These are phyloP conservation scores for Australoheros scitulus DNA, from an alignment of 2,113 vertebrate genomes.

Conservation along the genomic window DNA sequence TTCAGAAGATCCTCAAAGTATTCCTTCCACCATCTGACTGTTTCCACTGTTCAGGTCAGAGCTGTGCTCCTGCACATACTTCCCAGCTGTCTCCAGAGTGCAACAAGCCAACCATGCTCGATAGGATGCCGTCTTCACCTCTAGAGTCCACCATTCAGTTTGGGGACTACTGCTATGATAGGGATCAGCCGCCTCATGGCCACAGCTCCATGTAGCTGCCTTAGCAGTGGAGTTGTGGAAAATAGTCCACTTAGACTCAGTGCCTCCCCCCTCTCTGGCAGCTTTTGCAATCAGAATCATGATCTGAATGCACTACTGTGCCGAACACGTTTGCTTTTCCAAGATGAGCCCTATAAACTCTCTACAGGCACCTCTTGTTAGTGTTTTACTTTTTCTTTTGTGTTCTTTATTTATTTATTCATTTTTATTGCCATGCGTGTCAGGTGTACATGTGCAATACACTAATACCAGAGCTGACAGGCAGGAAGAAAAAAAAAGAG, in stretches of 20 bases:
- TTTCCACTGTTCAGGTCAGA: background rate
- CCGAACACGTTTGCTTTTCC: too few relatives aligned
- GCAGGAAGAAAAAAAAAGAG: too few relatives aligned
- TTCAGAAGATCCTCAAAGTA: background rate
- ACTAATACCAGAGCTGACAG: too few relatives aligned
- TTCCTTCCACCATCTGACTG: background rate
- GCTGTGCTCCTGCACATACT: fast-evolving
- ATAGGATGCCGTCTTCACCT: background rate
- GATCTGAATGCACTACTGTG: too few relatives aligned
- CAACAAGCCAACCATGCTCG: background rate
- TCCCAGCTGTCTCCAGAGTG: background rate
- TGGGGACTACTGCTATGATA: background rate
- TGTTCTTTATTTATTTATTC: too few relatives aligned
- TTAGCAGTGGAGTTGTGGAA: background rate
- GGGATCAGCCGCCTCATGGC: background rate
- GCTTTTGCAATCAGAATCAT: too few relatives aligned
- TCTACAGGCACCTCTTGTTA: too few relatives aligned
- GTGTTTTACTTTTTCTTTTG: too few relatives aligned
- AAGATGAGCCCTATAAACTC: too few relatives aligned
- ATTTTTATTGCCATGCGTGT: too few relatives aligned
- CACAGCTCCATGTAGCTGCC: background rate
- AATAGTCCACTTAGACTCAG: background rate
- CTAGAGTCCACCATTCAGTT: background rate
- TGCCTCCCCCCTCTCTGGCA: too few relatives aligned
- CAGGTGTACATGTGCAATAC: too few relatives aligned